These are phyloP conservation scores for Pao palembangensis DNA, from an alignment of 2,113 vertebrate species.

Conservation along the genomic window DNA sequence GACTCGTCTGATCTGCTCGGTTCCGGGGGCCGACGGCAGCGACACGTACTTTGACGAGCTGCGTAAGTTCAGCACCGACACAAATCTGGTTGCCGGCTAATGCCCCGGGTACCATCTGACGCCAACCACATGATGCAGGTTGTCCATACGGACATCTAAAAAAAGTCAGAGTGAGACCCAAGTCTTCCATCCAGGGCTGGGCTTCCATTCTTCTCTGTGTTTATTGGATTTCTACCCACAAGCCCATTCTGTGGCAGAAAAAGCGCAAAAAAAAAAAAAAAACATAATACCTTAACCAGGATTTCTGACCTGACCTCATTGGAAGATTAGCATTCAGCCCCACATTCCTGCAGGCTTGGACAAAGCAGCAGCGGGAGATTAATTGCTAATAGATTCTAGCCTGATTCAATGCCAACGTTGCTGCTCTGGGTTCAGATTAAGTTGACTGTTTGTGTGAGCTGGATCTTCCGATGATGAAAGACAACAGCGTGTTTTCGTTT, in stretches of 20 bases:
- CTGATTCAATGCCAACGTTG: constrained; percentile 16
- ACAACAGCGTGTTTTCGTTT: constrained; percentile 17
- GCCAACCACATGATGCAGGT: neutral
- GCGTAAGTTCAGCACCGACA: constrained; percentile 77
- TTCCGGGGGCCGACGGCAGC: constrained; percentile 83
- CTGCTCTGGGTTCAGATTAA: constrained; percentile 23
- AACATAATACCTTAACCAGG: constrained; percentile 13
- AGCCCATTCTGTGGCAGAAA: constrained; percentile 17
- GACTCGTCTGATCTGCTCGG: constrained; percentile 87
- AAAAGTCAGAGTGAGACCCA: too few relatives aligned
- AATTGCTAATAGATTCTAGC: constrained; percentile 26
- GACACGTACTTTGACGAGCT: constrained; percentile 94
- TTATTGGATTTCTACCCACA: constrained; percentile 19
- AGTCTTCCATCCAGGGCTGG: neutral
- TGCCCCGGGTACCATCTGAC: too few relatives aligned
- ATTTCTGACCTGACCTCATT: constrained; percentile 38
- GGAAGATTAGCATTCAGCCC: constrained; percentile 25
- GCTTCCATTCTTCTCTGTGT: constrained; percentile 15
- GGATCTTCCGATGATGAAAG: constrained; percentile 15
- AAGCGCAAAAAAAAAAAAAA: constrained; percentile 4
- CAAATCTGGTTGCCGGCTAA: neutral
- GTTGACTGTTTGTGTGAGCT: constrained; percentile 18
- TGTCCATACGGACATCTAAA: too few relatives aligned
- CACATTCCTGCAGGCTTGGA: constrained; percentile 38
- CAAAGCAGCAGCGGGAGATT: constrained; percentile 32